Percentiles rank a stretch among this genome's conserved stretches.
Evolutionary conservation across 2,888 invertebrate species (phyloP).

Genomic region (Sminthurinus aureus): DNA sequence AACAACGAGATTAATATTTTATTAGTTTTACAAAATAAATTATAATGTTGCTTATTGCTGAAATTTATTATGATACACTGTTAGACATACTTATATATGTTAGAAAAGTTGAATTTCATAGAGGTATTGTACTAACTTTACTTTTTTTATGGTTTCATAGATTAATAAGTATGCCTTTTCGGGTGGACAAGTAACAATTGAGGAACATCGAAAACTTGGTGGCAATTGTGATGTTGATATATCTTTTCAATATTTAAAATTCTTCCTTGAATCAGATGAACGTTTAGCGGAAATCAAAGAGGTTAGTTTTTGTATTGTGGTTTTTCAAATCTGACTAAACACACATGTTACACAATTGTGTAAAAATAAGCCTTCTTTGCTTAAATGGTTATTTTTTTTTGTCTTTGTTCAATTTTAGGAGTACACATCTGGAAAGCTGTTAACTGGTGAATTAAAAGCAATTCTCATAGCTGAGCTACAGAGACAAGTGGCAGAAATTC

Average conservation of each 20-base stretch:
- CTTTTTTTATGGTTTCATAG: slow-evolving; percentile 63
- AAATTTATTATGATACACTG: too few species aligned
- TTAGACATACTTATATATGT: too few species aligned
- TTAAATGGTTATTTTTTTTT: neutral
- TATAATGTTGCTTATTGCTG: too few species aligned
- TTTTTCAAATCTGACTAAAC: neutral
- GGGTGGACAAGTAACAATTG: slow-evolving; percentile 91
- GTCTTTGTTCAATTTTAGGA: slow-evolving; percentile 66
- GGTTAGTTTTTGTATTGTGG: slow-evolving; percentile 62
- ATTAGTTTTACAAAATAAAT: too few species aligned
- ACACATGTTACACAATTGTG: neutral
- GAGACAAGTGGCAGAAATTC: slow-evolving; percentile 82
- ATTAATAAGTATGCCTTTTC: slow-evolving; percentile 96
- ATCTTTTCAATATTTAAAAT: slow-evolving; percentile 90
- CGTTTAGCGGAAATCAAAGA: slow-evolving; percentile 76
- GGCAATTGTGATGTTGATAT: slow-evolving; percentile 98
- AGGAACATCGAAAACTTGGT: slow-evolving; percentile 88
- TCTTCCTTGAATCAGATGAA: slow-evolving; percentile 94
- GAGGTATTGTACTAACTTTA: neutral
- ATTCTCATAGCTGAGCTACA: slow-evolving; percentile 82
- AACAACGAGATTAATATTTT: slow-evolving; percentile 15
- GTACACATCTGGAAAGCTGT: slow-evolving; percentile 84
- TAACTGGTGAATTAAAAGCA: slow-evolving; percentile 95
- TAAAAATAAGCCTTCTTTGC: neutral
- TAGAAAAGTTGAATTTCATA: neutral